phyloP scores from a whole-genome alignment of 2,113 vertebrate genomes.

The Carassius gibelio region DNA sequence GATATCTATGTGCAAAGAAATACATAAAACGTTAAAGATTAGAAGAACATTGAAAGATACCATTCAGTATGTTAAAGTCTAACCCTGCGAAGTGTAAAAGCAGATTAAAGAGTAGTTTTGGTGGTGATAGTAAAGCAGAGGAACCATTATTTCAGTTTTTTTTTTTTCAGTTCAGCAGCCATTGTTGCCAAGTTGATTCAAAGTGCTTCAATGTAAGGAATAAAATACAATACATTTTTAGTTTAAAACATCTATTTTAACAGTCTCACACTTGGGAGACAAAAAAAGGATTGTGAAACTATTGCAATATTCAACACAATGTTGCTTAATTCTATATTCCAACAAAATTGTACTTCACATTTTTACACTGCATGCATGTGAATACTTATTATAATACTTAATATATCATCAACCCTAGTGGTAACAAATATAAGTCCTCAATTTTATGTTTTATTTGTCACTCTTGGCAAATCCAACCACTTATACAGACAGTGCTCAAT shows the following conservation, averaged over 20 bases:
- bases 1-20: not conserved
- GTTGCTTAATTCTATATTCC: not conserved
- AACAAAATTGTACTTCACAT: not conserved
- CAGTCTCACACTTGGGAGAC: not conserved
- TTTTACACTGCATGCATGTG: not conserved
- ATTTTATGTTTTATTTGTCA: not conserved
- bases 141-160: not conserved
- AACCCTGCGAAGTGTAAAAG: not conserved
- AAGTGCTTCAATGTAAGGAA: not conserved
- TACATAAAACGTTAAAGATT: not conserved
- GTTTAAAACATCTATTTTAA: no score
- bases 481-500: slow-evolving; percentile 78
- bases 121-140: not conserved
- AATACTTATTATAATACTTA: not conserved
- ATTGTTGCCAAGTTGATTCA: not conserved
- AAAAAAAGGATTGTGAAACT: not conserved
- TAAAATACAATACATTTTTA: no score
- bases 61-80: not conserved
- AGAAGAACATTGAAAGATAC: not conserved
- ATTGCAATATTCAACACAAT: not conserved
- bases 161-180: not conserved
- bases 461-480: no score
- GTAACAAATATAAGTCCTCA: not conserved
- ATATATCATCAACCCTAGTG: not conserved
- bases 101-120: not conserved